Percentiles rank a stretch among this genome's conserved stretches.
Conservation (phyloP, 2,113 vertebrate species). For the Salminus brasiliensis region DNA sequence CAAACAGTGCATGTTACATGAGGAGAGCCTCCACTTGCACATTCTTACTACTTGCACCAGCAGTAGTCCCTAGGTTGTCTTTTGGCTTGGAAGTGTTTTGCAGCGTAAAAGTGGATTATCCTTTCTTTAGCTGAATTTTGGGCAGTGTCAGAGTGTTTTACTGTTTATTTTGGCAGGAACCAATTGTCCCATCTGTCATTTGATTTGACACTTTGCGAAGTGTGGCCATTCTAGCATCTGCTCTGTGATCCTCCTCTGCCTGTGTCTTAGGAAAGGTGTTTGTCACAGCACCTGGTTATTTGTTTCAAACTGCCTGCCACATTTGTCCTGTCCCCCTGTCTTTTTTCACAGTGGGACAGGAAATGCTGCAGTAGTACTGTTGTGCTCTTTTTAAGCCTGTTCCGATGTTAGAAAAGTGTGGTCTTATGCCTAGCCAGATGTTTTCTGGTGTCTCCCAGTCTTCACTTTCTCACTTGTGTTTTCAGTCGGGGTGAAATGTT, state of each 20-base stretch:
- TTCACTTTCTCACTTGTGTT: background rate
- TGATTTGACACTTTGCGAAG: background rate
- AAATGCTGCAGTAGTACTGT: background rate
- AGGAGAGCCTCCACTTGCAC: slow-evolving; percentile 5
- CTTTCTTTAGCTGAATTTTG: background rate
- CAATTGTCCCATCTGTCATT: slow-evolving; percentile 3
- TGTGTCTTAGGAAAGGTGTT: background rate
- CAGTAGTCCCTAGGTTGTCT: background rate
- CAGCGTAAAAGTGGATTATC: background rate
- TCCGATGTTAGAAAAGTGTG: background rate
- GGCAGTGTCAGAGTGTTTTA: background rate
- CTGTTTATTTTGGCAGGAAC: slow-evolving; percentile 2
- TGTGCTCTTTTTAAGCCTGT: background rate
- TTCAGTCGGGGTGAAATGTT: no score
- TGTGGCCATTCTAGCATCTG: background rate
- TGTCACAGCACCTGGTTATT: background rate
- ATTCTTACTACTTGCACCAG: background rate
- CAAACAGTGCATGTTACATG: slow-evolving; percentile 33
- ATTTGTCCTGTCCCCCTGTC: background rate
- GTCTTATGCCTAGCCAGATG: background rate
- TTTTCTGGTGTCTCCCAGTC: background rate
- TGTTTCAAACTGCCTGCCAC: background rate
- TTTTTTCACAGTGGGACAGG: background rate
- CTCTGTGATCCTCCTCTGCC: background rate
- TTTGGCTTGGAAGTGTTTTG: background rate